phyloP scores from a whole-genome alignment of 2,888 invertebrate genomes.

The Spisula subtruncata region DNA sequence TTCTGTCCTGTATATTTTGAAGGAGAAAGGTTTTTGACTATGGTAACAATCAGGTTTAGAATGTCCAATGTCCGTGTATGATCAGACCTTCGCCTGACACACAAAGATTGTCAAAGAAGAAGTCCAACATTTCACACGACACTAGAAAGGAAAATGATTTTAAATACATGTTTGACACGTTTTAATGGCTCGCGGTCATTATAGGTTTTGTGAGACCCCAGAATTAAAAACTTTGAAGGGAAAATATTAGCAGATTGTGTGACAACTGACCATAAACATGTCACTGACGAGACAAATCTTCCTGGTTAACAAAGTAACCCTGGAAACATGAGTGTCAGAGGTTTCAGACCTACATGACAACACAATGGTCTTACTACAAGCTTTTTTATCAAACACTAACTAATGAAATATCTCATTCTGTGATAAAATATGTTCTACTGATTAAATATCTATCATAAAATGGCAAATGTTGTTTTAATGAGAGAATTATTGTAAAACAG shows the following conservation, averaged over 20 bases:
- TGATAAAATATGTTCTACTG: no score
- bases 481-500: not conserved
- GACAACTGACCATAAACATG: constrained; percentile 28
- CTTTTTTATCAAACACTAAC: not conserved
- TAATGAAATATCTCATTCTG: no score
- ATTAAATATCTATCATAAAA: constrained; percentile 5
- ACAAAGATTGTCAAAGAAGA: no score
- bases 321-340: not conserved
- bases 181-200: not conserved
- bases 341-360: not conserved
- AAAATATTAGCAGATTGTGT: constrained; percentile 43
- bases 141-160: not conserved
- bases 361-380: not conserved
- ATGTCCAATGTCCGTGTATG: no score
- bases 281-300: constrained; percentile 10
- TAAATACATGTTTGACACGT: not conserved
- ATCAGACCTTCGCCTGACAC: no score
- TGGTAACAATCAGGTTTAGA: no score
- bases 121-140: not conserved
- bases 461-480: no score
- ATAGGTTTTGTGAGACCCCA: constrained; percentile 17
- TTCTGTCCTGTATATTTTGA: no score
- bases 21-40: no score
- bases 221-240: constrained; percentile 33
- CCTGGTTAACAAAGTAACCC: constrained; percentile 23